Evolutionary conservation across 2,888 invertebrate species (phyloP).

Genomic region (Argynnis bischoffii): DNA sequence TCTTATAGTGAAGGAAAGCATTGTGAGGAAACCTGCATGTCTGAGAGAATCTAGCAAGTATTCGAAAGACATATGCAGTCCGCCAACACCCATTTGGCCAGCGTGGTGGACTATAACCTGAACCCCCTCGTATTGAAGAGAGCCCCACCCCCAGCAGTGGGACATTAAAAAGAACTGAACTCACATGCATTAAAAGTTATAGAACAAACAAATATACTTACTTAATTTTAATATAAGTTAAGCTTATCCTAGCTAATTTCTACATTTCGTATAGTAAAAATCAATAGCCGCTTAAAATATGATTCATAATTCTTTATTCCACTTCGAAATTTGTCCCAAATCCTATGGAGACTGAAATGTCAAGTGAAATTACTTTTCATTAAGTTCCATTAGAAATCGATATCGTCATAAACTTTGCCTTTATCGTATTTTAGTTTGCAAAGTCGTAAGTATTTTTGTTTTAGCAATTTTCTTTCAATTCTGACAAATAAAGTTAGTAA

Average conservation of each 20-base stretch:
- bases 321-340: conserved; percentile 19
- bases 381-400: conserved; percentile 28
- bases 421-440: conserved; percentile 20
- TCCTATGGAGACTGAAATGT: conserved; percentile 23
- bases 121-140: too few species aligned
- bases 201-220: background rate
- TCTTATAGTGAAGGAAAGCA: too few species aligned
- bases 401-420: conserved; percentile 25
- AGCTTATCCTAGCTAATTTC: background rate
- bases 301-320: conserved; percentile 26
- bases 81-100: too few species aligned
- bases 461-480: conserved; percentile 9
- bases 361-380: conserved; percentile 25
- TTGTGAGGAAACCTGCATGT: too few species aligned
- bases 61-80: too few species aligned
- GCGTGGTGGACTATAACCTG: too few species aligned
- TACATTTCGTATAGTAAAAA: conserved; percentile 11
- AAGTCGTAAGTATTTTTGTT: conserved; percentile 17
- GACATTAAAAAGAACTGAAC: too few species aligned
- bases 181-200: too few species aligned
- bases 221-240: background rate
- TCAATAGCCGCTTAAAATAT: conserved; percentile 26
- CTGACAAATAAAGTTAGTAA: background rate
- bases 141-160: too few species aligned
- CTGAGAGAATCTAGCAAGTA: too few species aligned